Percentiles rank a stretch among this genome's conserved stretches.
Conservation (phyloP, 2,888 invertebrate species). For the Apamea anceps region DNA sequence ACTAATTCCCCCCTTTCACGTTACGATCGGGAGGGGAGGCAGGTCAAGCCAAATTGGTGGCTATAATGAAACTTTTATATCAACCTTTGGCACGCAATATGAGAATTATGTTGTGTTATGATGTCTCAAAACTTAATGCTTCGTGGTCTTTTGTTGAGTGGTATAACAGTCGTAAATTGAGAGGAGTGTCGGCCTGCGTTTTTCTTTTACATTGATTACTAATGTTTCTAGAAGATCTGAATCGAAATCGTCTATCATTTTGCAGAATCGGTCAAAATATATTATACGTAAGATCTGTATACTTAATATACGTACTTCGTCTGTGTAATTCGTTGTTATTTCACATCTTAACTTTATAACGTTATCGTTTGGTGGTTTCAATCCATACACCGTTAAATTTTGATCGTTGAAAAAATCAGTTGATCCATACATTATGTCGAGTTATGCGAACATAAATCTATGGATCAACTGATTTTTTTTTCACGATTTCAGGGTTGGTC, state of each 20-base stretch:
- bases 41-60: constrained; percentile 61
- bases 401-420: too few relatives aligned
- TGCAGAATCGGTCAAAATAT: not conserved
- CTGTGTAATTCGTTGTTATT: not conserved
- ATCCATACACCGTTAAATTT: too few relatives aligned
- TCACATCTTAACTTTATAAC: not conserved
- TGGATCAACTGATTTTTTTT: too few relatives aligned
- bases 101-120: constrained; percentile 83
- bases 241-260: constrained; percentile 1
- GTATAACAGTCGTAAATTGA: constrained; percentile 60
- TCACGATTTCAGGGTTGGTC: too few relatives aligned
- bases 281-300: too few relatives aligned
- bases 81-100: constrained; percentile 82
- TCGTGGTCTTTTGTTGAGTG: constrained; percentile 73
- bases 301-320: not conserved
- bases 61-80: constrained; percentile 70
- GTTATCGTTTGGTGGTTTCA: not conserved
- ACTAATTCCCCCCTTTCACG: constrained; percentile 28
- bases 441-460: too few relatives aligned
- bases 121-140: constrained; percentile 78
- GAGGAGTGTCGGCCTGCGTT: constrained; percentile 48
- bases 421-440: too few relatives aligned
- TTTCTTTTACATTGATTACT: constrained; percentile 35
- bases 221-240: constrained; percentile 10
- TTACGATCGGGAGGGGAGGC: constrained; percentile 16